phyloP scores from a whole-genome alignment of 1,140 invertebrate genomes.

The Cyphomyrmex costatus region DNA sequence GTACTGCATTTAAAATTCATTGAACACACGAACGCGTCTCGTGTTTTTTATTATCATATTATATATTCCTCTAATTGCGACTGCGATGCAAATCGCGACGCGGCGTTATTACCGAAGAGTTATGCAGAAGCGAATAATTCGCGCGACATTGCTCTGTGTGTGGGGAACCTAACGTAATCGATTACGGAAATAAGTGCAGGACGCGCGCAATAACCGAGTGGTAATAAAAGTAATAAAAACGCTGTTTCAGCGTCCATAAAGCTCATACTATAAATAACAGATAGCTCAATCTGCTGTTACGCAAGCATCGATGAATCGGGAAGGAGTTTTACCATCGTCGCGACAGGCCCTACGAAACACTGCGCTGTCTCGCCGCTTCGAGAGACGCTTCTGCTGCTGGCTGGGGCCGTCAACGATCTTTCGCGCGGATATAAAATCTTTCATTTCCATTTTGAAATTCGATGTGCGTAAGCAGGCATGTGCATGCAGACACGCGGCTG shows the following conservation, averaged over 20 bases:
- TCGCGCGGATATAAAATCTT: constrained; percentile 74
- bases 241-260: constrained; percentile 48
- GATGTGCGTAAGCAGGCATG: constrained; percentile 67
- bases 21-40: neutral
- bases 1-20: neutral
- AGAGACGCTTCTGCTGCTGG: constrained; percentile 5
- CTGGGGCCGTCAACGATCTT: constrained; percentile 49
- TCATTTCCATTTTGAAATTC: constrained; percentile 77
- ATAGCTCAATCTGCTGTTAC: constrained; percentile 62
- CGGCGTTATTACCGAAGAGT: neutral
- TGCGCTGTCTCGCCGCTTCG: constrained; percentile 25
- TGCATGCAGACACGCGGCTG: constrained; percentile 43
- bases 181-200: constrained; percentile 24
- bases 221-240: constrained; percentile 60
- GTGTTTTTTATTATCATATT: neutral
- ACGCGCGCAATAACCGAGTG: constrained; percentile 16
- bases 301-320: constrained; percentile 61
- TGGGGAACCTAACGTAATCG: constrained; percentile 27
- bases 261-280: constrained; percentile 56
- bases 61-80: neutral
- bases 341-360: constrained; percentile 46
- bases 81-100: neutral
- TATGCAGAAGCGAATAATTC: neutral
- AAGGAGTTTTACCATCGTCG: constrained; percentile 35
- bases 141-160: constrained; percentile 2